A percentile compares a stretch with the other conserved stretches of the same genome.
Evolutionary conservation across 2,113 vertebrate species (phyloP).

Genomic region (Clarias gariepinus): DNA sequence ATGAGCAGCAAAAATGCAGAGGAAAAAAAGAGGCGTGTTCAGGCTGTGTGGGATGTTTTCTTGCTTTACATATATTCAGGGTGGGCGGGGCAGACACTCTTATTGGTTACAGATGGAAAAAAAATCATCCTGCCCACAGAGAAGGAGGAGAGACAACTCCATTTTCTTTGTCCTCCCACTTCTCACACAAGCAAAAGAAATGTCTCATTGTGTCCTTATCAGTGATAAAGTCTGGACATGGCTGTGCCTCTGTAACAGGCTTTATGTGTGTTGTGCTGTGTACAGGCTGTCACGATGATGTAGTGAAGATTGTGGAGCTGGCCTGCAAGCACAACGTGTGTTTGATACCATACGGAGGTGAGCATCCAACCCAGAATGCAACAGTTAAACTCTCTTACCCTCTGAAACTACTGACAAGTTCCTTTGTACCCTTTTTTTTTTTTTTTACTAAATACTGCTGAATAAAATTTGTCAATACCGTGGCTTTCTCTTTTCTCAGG

Average conservation of each 20-base stretch:
- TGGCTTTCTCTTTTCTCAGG: conserved; percentile 71
- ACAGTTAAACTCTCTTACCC: neutral
- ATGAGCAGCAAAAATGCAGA: neutral
- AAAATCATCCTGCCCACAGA: conserved; percentile 1
- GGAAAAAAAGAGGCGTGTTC: neutral
- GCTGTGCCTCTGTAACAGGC: neutral
- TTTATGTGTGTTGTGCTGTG: conserved; percentile 44
- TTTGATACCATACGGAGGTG: conserved; percentile 96
- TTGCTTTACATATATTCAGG: neutral
- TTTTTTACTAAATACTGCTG: neutral
- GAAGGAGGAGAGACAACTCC: neutral
- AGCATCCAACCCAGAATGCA: conserved; percentile 60
- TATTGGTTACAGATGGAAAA: conserved; percentile 19
- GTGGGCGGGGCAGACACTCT: neutral
- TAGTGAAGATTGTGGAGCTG: conserved; percentile 93
- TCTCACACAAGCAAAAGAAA: neutral
- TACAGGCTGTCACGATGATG: conserved; percentile 90
- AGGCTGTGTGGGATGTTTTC: neutral
- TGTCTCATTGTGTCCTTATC: neutral
- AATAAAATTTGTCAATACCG: neutral
- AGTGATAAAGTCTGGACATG: neutral
- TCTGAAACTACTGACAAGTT: neutral
- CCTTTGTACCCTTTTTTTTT: neutral
- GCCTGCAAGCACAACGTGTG: conserved; percentile 93
- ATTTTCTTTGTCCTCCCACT: conserved; percentile 11